Conservation (phyloP, 2,888 invertebrate species). For the Caenorhabditis japonica region DNA sequence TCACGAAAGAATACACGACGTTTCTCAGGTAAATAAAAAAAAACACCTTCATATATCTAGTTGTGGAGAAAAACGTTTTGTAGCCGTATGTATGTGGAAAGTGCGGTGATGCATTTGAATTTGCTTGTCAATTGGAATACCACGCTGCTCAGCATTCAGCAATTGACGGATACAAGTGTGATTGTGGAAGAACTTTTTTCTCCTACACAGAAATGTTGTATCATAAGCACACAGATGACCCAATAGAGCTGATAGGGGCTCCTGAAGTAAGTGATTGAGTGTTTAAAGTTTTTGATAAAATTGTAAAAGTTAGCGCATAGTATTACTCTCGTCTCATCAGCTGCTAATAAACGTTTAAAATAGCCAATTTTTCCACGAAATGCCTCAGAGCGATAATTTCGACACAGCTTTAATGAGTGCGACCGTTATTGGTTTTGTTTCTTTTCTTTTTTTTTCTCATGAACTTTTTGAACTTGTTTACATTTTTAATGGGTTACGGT, state of each 20-base stretch:
- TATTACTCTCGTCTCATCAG: too few species aligned
- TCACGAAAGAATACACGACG: constrained; percentile 76
- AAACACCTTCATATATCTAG: neutral
- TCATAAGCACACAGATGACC: constrained; percentile 75
- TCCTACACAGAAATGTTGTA: constrained; percentile 77
- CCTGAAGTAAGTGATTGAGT: constrained; percentile 26
- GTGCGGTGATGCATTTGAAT: constrained; percentile 75
- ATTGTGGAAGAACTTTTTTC: constrained; percentile 76
- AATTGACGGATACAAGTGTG: constrained; percentile 75
- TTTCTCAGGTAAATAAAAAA: constrained; percentile 64
- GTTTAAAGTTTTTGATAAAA: neutral
- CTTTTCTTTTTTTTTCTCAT: too few species aligned
- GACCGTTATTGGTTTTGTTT: too few species aligned
- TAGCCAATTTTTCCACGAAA: too few species aligned
- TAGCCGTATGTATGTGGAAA: constrained; percentile 75
- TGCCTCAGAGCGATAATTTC: too few species aligned
- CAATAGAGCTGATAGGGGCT: constrained; percentile 46
- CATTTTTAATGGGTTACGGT: too few species aligned
- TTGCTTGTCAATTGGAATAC: constrained; percentile 75
- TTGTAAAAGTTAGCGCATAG: too few species aligned
- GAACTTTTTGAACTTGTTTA: too few species aligned
- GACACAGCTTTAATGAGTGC: too few species aligned
- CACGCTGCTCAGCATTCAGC: constrained; percentile 73
- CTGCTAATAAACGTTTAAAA: too few species aligned
- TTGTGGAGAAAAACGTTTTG: too few species aligned